Evolutionary conservation across 1,140 invertebrate species (phyloP), one percentile per base, ranked within the genome.

Genomic region (Drosophila tropicalis): DNA sequence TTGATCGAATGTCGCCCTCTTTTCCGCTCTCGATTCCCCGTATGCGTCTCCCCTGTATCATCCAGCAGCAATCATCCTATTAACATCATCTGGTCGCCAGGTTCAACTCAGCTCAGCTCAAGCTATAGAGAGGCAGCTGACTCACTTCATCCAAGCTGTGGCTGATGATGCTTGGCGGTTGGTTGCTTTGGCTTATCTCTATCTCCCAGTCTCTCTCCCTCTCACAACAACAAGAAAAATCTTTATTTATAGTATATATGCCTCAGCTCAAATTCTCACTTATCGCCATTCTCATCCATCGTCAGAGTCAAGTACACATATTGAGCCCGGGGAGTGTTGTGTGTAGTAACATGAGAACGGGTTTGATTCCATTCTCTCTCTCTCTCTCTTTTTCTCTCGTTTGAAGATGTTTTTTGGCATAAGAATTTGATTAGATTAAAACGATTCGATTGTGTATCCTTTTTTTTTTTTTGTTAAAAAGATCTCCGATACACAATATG

Each of bases 1-100:
- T 85, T 85, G 82, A 85, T 85, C 83, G 82, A 82, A 70, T 64
- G 56, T 70, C 64, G 47, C 62, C 47, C 47, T 78, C 78, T 81
- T 67, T 78, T 66, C 75, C 68, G 17, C 6, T 47, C 44, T 47
- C 6, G 6, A 7, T 3, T 9, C 44, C 15, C 44, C 5, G 1
- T 47, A 13, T 47, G 15, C 17, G 15, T 17, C 15, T 19, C 17
- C 44, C 29, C 29, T 29, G 29, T 29, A 29, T 29, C 29, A 29
- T 29, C 5, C 29, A 29, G 0, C 44, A 47, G 2, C 44, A 51
- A 51, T 51, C 17, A 51, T 51, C 17, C 44, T 51, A 51, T 51
- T 51, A 51, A 51, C 44, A 51, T 51, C 44, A 51, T 51, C 44
- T 51, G 44, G 44, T 51, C 44, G 44, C 44, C 44, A 19, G 44